Evolutionary conservation across 2,797 vertebrate species (phyloP).

Genomic region (Macropus fuliginosus): DNA sequence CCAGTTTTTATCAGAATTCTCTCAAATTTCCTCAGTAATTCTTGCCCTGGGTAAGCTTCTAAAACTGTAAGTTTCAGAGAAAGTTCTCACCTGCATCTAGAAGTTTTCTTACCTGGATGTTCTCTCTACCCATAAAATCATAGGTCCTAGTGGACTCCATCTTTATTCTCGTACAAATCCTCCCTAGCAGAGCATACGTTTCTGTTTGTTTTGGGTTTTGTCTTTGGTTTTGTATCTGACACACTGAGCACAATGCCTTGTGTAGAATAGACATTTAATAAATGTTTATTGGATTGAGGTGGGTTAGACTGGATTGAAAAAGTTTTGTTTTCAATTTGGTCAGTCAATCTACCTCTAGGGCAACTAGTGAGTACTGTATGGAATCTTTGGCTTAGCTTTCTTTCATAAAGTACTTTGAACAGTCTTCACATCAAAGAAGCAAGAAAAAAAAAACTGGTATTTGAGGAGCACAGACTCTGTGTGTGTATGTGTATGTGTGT

Average conservation of each 20-base stretch:
- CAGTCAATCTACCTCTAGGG: not conserved
- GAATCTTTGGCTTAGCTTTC: not conserved
- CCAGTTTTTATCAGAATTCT: not conserved
- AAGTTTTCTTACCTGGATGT: not conserved
- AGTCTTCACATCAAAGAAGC: not conserved
- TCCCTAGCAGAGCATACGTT: not conserved
- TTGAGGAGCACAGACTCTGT: not conserved
- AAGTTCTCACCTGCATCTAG: not conserved
- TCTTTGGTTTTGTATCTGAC: not conserved
- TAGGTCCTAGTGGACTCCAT: not conserved
- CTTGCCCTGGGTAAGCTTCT: not conserved
- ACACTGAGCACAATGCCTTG: not conserved
- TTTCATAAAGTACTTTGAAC: not conserved
- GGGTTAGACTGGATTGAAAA: not conserved
- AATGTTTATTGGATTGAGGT: not conserved
- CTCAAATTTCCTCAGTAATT: not conserved
- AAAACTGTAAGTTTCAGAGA: not conserved
- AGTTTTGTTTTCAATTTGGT: not conserved
- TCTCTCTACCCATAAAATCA: not conserved
- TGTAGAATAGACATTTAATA: not conserved
- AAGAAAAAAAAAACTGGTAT: not conserved
- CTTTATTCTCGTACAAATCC: slow-evolving; percentile 9
- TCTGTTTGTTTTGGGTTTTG: not conserved
- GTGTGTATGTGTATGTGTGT: not conserved
- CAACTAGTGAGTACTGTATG: not conserved